Base-by-base conservation (phyloP, 2,797 vertebrate species). In the Streptopelia turtur region DNA sequence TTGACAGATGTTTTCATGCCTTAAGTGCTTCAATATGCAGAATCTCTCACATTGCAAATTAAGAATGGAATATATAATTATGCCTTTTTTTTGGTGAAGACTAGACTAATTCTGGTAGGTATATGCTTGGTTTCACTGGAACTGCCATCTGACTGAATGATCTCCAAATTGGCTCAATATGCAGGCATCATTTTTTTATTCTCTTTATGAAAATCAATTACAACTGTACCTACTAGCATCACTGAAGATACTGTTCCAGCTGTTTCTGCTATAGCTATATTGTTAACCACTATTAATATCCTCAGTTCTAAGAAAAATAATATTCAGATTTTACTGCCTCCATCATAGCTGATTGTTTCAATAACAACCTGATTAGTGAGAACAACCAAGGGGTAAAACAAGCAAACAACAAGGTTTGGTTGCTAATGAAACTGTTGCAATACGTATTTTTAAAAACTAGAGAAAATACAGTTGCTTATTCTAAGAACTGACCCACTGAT, bases 401-500 rank as follows among this genome's bases (percentile, higher is more conserved):
- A 82, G 61, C 16, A 88, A 89, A 89, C 53, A 39, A 0, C 4
- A 55, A 60, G 16, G 24, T 41, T 72, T 69, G 18, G 11, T 55
- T 91, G 65, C 25, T 81, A 87, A 83, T 22, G 43, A 55, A 93
- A 83, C 24, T 17, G 71, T 1, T 52, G 20, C 25, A 61, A 63
- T 27, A 13, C n/a, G 7, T 33, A 7, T 41, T 24, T 78, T 59
- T 20, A 1, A 9, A n/a, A 84, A 83, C 50, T 28, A 79, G 13
- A 76, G 61, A 31, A 74, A 86, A 83, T 11, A 1, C 5, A 57
- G 30, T n/a, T 86, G 70, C 45, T 83, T 79, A 66, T 90, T 93
- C 90, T 94, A 90, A 82, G 83, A 93, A 96, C 81, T 41, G 35
- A 78, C 30, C 53, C 50, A 39, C 52, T 78, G 76, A 65, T 81